Conservation (phyloP, 2,888 invertebrate genomes). For the Rotaria sp. region DNA sequence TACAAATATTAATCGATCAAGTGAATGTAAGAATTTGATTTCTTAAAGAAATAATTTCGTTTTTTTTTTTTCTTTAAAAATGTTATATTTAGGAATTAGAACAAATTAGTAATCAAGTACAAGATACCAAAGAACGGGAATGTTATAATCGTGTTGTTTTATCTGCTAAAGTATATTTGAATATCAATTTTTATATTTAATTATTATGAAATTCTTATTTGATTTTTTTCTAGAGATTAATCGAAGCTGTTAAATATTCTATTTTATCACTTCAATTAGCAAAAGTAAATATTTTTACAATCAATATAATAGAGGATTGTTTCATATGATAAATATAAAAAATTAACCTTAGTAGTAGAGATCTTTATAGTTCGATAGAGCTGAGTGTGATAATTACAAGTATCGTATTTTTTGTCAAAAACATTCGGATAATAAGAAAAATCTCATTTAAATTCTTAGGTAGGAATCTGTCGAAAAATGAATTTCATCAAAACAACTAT, state of each 20-base stretch:
- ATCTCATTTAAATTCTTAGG: too few species aligned
- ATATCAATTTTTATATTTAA: not conserved
- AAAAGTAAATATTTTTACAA: conserved; percentile 64
- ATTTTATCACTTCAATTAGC: conserved; percentile 95
- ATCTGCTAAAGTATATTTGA: not conserved
- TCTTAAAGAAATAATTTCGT: not conserved
- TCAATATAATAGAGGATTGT: too few species aligned
- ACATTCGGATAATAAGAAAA: too few species aligned
- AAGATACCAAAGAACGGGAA: not conserved
- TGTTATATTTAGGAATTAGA: not conserved
- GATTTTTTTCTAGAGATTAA: conserved; percentile 65
- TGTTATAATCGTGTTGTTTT: not conserved
- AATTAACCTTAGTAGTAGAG: too few species aligned
- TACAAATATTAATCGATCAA: conserved; percentile 88
- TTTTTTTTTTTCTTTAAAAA: not conserved
- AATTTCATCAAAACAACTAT: too few species aligned
- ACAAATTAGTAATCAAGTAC: not conserved
- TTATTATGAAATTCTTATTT: not conserved
- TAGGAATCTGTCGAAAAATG: too few species aligned
- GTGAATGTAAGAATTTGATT: conserved; percentile 60
- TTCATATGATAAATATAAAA: too few species aligned
- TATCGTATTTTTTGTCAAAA: too few species aligned
- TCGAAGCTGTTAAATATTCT: conserved; percentile 94
- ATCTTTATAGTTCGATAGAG: too few species aligned
- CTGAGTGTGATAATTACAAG: too few species aligned